These are phyloP conservation scores for Epinotia bilunana DNA, from an alignment of 2,888 invertebrate genomes.

Conservation along the genomic window DNA sequence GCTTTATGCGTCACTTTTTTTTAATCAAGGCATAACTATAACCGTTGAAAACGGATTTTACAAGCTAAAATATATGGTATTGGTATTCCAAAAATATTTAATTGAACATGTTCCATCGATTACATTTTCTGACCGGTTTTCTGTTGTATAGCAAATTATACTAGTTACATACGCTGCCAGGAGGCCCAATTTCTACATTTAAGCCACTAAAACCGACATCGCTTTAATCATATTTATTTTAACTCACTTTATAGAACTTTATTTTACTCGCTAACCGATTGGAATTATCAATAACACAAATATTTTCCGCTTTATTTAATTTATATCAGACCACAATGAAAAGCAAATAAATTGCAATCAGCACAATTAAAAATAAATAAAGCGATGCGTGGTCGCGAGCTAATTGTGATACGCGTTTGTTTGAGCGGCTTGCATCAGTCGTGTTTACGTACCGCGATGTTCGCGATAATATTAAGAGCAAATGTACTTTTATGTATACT, in stretches of 20 bases:
- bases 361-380: conserved; percentile 22
- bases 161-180: too few relatives aligned
- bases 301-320: conserved; percentile 3
- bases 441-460: background rate
- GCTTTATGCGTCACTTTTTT: too few relatives aligned
- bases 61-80: too few relatives aligned
- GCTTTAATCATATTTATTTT: background rate
- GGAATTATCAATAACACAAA: conserved; percentile 1
- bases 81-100: too few relatives aligned
- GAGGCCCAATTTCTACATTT: background rate
- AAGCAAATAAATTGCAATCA: conserved; percentile 20
- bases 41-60: too few relatives aligned
- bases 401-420: conserved; percentile 6
- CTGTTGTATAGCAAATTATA: too few relatives aligned
- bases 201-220: background rate
- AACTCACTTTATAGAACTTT: background rate
- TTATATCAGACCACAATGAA: background rate
- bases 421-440: background rate
- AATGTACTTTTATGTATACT: too few relatives aligned
- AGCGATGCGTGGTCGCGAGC: background rate
- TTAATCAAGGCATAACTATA: too few relatives aligned
- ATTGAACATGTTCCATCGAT: too few relatives aligned
- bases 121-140: too few relatives aligned
- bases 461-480: background rate
- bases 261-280: conserved; percentile 1